Percentiles rank a stretch among this genome's conserved stretches.
Conservation (phyloP, 2,113 vertebrate genomes). For the Cynoglossus semilaevis region DNA sequence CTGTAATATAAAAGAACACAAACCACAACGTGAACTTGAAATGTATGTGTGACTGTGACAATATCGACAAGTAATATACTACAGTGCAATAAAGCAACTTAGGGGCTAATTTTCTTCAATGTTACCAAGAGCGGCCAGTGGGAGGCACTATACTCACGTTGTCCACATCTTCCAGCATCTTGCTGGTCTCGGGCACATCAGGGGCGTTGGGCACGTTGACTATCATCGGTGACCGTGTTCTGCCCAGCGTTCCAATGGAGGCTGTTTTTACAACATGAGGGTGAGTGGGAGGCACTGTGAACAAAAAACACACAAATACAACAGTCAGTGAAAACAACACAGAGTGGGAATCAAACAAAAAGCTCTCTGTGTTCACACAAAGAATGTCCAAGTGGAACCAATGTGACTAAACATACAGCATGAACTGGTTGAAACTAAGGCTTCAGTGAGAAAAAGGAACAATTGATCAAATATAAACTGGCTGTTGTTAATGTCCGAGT, state of each 20-base stretch:
- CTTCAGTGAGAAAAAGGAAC: too few species aligned
- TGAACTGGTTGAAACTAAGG: too few species aligned
- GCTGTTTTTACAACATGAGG: slow-evolving; percentile 93
- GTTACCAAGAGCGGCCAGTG: slow-evolving; percentile 1
- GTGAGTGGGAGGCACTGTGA: slow-evolving; percentile 79
- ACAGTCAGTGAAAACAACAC: slow-evolving; percentile 19
- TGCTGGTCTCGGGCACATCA: slow-evolving; percentile 87
- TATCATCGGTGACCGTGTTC: slow-evolving; percentile 89
- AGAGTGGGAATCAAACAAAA: background rate
- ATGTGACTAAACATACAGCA: too few species aligned
- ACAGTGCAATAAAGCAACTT: background rate
- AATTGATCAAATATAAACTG: too few species aligned
- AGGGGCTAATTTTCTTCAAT: too few species aligned
- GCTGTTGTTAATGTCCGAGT: too few species aligned
- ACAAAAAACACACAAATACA: background rate
- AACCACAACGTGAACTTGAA: slow-evolving; percentile 43
- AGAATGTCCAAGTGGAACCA: background rate
- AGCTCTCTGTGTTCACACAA: too few species aligned
- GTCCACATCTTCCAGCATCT: slow-evolving; percentile 93
- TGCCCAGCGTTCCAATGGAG: slow-evolving; percentile 90
- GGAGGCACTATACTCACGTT: slow-evolving; percentile 82
- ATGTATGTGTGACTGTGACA: slow-evolving; percentile 30
- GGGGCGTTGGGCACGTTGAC: slow-evolving; percentile 93
- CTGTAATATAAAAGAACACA: slow-evolving; percentile 45
- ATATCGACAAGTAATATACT: background rate